Evolutionary conservation across 2,113 vertebrate genomes (phyloP), one percentile per base, ranked within the genome.

Genomic region (Protomyctophum bolini): DNA sequence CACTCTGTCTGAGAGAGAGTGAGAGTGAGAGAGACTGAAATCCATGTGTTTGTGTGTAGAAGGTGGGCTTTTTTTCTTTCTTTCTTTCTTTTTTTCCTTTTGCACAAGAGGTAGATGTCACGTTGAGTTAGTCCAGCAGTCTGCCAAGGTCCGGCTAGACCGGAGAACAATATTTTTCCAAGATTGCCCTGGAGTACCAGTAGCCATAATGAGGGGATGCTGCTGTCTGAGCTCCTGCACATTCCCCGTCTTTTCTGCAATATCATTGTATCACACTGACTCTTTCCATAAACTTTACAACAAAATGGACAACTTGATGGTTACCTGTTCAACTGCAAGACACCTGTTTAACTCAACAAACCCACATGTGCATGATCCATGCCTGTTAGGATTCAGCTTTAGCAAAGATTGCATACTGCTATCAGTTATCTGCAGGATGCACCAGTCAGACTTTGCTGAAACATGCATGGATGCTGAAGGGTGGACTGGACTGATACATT

Each of bases 111-210:
- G 76, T 54, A 54, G 72, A 72, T 87, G 88, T 90, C 87, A 91
- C 72, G 60, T 74, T 86, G 87, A 89, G 82, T 91, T 87, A 85
- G 83, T 72, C 80, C 85, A 89, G 85, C 45, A 64, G 79, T 62
- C 68, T 68, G 63, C 66, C 60, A 68, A 83, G 61, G 54, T 82
- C 67, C 66, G 88, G 86, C 87, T 66, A 91, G 88, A 89, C 86
- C 58, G 73, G 66, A 80, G 74, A 87, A 87, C 82, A 89, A 91
- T 91, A 89, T 89, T 91, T 83, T 79, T 86, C 68, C 70, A 84
- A 90, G 88, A 88, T 91, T 90, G 88, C 66, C 62, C 80, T 29
- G 47, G 66, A 81, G 87, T 79, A 67, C 66, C 70, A 66, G 75
- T 76, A 66, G 68, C 66, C 73, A 59, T 70, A 74, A 64, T 2